A percentile compares a stretch with the other conserved stretches of the same genome.
These are phyloP conservation scores for Ephialtes manifestator DNA, from an alignment of 2,888 invertebrate genomes.

Conservation along the genomic window DNA sequence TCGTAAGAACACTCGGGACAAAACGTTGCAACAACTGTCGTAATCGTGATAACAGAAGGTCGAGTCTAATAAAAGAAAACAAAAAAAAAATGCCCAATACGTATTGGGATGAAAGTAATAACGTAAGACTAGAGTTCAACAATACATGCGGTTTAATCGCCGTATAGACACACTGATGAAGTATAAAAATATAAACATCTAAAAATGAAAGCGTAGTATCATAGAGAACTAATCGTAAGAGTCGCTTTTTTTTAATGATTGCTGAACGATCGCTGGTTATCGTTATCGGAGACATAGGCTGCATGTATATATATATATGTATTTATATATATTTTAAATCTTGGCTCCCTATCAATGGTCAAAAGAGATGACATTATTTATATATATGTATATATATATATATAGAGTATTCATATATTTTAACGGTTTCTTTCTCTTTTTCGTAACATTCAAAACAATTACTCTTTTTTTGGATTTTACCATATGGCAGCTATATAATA, in stretches of 20 bases:
- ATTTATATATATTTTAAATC: conserved; percentile 51
- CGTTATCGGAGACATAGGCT: conserved; percentile 60
- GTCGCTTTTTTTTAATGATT: conserved; percentile 66
- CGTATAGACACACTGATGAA: conserved; percentile 79
- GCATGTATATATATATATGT: conserved; percentile 34
- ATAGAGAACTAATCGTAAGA: conserved; percentile 75
- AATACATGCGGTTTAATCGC: conserved; percentile 84
- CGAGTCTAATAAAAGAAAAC: conserved; percentile 34
- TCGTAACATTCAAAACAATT: conserved; percentile 68
- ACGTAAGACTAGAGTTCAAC: conserved; percentile 85
- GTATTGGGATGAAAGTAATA: conserved; percentile 78
- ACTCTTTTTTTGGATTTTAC: conserved; percentile 64
- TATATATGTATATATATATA: too few relatives aligned
- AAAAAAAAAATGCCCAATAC: conserved; percentile 72
- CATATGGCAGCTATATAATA: conserved; percentile 66
- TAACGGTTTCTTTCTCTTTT: conserved; percentile 57
- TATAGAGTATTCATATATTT: conserved; percentile 59
- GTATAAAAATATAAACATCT: conserved; percentile 85
- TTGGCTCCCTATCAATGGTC: conserved; percentile 54
- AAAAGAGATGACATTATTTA: conserved; percentile 44
- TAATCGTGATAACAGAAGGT: conserved; percentile 38
- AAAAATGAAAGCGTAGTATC: conserved; percentile 77
- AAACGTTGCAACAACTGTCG: conserved; percentile 36
- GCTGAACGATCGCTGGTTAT: conserved; percentile 65
- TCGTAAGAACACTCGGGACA: conserved; percentile 26